phyloP scores from a whole-genome alignment of 2,797 vertebrate species.

The Silurus lanzhouensis region DNA sequence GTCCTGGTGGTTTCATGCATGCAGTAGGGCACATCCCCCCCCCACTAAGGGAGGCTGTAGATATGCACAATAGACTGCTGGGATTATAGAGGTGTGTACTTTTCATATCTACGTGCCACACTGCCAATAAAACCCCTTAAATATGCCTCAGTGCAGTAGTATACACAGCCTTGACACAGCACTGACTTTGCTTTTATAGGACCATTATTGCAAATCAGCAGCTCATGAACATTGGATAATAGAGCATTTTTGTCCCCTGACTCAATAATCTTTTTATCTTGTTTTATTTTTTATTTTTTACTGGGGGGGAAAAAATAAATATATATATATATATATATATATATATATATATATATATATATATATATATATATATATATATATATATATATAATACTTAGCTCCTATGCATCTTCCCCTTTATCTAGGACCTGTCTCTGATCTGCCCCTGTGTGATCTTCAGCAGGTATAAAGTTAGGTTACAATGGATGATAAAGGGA shows the following conservation, averaged over 20 bases:
- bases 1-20: not conserved
- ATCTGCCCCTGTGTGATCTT: not conserved
- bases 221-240: not conserved
- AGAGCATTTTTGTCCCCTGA: not conserved
- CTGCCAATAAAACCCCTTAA: not conserved
- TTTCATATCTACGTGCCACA: not conserved
- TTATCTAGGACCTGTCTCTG: not conserved
- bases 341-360: no score
- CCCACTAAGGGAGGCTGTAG: not conserved
- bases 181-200: not conserved
- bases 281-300: not conserved
- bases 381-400: not conserved
- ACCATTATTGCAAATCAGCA: not conserved
- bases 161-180: not conserved
- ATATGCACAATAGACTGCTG: not conserved
- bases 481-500: constrained; percentile 4
- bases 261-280: not conserved
- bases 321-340: no score
- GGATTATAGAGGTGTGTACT: not conserved
- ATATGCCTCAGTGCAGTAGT: not conserved
- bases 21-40: not conserved
- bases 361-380: no score
- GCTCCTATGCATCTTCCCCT: not conserved
- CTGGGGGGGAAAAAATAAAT: no score
- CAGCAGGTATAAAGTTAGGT: not conserved